Conservation (phyloP, 2,113 vertebrate genomes). For the Ornithorhynchus anatinus region DNA sequence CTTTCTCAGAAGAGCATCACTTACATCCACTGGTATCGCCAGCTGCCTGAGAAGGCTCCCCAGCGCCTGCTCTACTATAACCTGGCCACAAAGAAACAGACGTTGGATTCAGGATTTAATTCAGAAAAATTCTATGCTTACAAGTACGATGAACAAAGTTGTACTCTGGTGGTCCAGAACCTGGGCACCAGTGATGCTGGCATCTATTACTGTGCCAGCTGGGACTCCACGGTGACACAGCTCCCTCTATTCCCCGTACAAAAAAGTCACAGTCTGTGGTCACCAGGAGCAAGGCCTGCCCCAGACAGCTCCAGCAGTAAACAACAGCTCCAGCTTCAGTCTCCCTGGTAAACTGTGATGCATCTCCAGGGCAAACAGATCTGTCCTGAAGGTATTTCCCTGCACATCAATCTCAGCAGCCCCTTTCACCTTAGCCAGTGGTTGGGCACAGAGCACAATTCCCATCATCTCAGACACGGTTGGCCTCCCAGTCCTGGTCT, state of each 20-base stretch:
- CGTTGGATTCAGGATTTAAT: not conserved
- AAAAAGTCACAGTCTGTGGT: not conserved
- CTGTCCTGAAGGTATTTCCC: too few relatives aligned
- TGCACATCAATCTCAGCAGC: too few relatives aligned
- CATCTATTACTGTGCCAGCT: not conserved
- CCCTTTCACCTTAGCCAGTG: too few relatives aligned
- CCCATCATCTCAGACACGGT: too few relatives aligned
- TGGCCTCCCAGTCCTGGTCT: too few relatives aligned
- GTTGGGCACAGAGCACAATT: too few relatives aligned
- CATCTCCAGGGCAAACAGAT: too few relatives aligned
- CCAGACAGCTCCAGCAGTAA: too few relatives aligned
- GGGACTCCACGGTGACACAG: not conserved
- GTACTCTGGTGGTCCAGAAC: not conserved
- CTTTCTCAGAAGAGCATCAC: fast-evolving
- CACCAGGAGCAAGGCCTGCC: not conserved
- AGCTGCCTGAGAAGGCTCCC: not conserved
- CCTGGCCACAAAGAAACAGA: fast-evolving
- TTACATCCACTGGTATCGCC: constrained; percentile 1
- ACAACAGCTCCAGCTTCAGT: too few relatives aligned
- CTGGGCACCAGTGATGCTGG: not conserved
- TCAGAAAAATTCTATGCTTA: not conserved
- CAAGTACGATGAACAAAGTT: fast-evolving
- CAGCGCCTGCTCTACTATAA: not conserved
- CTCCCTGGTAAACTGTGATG: too few relatives aligned
- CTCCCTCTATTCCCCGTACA: not conserved